Percentiles rank a stretch among this genome's conserved stretches.
Conservation (phyloP, 2,113 vertebrate species). For the Petrocephalus microphthalmus region DNA sequence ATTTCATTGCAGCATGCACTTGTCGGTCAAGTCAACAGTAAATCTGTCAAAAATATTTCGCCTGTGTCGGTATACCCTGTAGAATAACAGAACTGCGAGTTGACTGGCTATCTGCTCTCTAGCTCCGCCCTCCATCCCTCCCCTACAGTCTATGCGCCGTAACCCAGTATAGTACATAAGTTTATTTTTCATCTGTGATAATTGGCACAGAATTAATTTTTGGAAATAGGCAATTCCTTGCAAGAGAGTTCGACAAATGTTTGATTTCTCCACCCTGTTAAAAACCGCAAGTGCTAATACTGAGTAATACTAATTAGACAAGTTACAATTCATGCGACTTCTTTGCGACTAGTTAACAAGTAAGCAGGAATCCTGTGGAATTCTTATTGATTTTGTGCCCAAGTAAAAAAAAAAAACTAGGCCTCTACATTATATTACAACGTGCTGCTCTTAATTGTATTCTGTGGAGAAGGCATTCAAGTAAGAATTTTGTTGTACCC, state of each 20-base stretch:
- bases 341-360: background rate
- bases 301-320: background rate
- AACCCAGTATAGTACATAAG: background rate
- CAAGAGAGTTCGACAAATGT: background rate
- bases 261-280: background rate
- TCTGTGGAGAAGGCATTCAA: too few relatives aligned
- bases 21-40: constrained; percentile 39
- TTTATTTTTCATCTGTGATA: background rate
- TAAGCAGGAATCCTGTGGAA: background rate
- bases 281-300: background rate
- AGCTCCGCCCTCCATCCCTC: constrained; percentile 50
- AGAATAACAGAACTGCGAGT: constrained; percentile 22
- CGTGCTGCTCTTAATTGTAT: too few relatives aligned
- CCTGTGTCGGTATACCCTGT: constrained; percentile 31
- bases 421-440: background rate
- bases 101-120: constrained; percentile 40
- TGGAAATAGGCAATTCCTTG: background rate
- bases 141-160: background rate
- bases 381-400: background rate
- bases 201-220: background rate
- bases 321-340: background rate
- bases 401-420: background rate
- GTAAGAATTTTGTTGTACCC: too few relatives aligned
- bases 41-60: constrained; percentile 41
- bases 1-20: constrained; percentile 43